phyloP scores from a whole-genome alignment of 2,797 vertebrate species.

The Strix occidentalis region DNA sequence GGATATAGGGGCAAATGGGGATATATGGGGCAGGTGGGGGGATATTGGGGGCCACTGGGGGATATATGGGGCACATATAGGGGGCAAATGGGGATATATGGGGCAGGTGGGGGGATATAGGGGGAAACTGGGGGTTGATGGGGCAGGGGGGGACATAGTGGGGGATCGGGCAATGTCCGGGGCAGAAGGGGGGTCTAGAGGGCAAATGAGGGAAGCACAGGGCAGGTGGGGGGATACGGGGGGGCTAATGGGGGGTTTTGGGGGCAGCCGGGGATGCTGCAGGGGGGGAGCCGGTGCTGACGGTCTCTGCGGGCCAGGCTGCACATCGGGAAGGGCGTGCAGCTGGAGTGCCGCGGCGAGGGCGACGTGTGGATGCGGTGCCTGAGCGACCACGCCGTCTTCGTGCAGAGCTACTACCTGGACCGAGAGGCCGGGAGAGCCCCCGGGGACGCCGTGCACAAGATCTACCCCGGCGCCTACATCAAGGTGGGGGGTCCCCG shows the following conservation, averaged over 20 bases:
- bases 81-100: background rate
- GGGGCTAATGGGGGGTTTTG: no score
- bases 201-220: no score
- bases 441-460: constrained; percentile 85
- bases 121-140: no score
- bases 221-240: no score
- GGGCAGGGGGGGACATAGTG: no score
- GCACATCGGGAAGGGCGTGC: constrained; percentile 81
- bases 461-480: constrained; percentile 83
- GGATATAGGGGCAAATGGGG: no score
- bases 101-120: background rate
- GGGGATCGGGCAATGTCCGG: no score
- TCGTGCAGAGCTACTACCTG: constrained; percentile 84
- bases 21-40: no score
- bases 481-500: constrained; percentile 72
- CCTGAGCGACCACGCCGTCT: constrained; percentile 81
- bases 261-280: background rate
- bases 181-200: no score
- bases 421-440: constrained; percentile 83
- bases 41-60: no score
- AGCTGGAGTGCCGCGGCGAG: constrained; percentile 81
- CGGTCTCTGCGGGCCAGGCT: constrained; percentile 38
- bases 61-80: no score
- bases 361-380: constrained; percentile 84
- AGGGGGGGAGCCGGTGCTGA: background rate